Evolutionary conservation across 2,888 invertebrate genomes (phyloP), one percentile per base, ranked within the genome.

Genomic region (Chorisops tibialis): DNA sequence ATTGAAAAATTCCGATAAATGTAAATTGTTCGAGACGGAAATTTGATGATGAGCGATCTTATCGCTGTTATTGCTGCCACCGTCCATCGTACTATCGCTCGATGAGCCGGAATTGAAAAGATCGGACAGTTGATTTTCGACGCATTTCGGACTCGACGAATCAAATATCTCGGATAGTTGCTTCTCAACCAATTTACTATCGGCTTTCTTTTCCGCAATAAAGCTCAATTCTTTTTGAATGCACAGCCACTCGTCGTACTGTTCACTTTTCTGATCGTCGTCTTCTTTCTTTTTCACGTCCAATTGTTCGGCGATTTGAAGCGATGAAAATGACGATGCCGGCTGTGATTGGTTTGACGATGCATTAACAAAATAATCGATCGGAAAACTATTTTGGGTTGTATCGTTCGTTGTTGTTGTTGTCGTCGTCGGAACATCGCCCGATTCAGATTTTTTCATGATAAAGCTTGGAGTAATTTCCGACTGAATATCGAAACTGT

Each of bases 241-340:
- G 67, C 85, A 86, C 41, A 85, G 79, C 86, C 86, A 87, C 71
- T 86, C 86, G 71, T 87, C 87, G 68, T 84, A 83, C 63, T 82
- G 82, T 64, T 77, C 77, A 2, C 43, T 50, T 19, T 61, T 61
- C 12, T 41, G 49, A 16, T 58, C 62, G 37, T 65, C 58, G 16
- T 62, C 62, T n/a, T 59, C 59, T 35, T 54, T 61, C 16, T 54
- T 61, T 14, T 56, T 43, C 21, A 56, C 22, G 16, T 19, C 22
- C 14, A 48, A 19, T 7, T 45, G 58, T 16, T 58, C 58, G 11
- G 18, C 38, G 12, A 49, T 14, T 18, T 47, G 48, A 12, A 49
- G n/a, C 14, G 49, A 49, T 43, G 30, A 43, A 30, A 4, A 16
- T 21, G 52, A 11, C 30, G 22, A 12, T 7, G 11, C 35, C 11